phyloP scores from a whole-genome alignment of 2,113 vertebrate species.

The Pseudopodoces humilis region DNA sequence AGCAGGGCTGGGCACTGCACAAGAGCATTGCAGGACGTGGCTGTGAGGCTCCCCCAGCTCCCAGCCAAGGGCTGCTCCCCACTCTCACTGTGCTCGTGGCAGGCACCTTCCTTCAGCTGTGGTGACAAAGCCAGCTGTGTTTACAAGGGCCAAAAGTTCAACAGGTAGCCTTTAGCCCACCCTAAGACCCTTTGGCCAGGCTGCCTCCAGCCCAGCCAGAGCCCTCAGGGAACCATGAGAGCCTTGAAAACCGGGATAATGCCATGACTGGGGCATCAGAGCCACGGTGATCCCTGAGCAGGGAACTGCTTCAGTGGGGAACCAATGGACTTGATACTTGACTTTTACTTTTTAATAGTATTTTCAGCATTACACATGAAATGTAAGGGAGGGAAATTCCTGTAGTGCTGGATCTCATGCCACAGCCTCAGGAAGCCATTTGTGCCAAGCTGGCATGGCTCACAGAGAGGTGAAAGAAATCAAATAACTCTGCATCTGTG shows the following conservation, averaged over 20 bases:
- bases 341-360: not conserved
- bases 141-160: not conserved
- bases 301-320: not conserved
- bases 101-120: not conserved
- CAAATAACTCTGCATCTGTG: not conserved
- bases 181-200: not conserved
- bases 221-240: not conserved
- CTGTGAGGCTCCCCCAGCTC: not conserved
- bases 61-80: not conserved
- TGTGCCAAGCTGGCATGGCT: not conserved
- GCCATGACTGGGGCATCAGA: not conserved
- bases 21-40: fast-evolving
- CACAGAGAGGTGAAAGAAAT: not conserved
- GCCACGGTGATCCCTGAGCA: fast-evolving
- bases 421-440: not conserved
- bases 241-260: not conserved
- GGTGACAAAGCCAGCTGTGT: not conserved
- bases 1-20: not conserved
- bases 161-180: not conserved
- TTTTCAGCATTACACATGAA: not conserved
- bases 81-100: fast-evolving
- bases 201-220: not conserved
- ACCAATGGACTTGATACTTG: not conserved
- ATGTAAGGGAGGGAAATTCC: not conserved
- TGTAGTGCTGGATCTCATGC: not conserved